Percentiles rank a stretch among this genome's conserved stretches.
These are phyloP conservation scores for Phoenicopterus ruber DNA, from an alignment of 2,113 vertebrate species.

Conservation along the genomic window DNA sequence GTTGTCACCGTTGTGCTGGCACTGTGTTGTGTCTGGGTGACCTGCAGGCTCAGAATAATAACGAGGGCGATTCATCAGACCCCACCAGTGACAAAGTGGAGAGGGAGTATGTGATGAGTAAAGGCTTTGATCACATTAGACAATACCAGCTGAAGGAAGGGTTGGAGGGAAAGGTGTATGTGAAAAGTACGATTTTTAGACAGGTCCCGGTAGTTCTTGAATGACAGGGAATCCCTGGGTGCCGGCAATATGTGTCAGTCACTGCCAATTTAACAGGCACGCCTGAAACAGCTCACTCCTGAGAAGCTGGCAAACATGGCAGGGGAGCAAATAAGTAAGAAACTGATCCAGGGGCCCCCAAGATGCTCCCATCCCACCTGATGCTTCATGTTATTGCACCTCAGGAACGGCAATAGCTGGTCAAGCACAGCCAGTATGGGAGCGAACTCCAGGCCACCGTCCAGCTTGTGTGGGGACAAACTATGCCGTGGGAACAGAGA, in stretches of 20 bases:
- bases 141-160: neutral
- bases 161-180: neutral
- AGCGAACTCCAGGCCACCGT: neutral
- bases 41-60: slow-evolving; percentile 55
- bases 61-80: slow-evolving; percentile 13
- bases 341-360: neutral
- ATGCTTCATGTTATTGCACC: neutral
- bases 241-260: slow-evolving; percentile 44
- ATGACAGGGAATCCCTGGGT: slow-evolving; percentile 40
- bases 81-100: slow-evolving; percentile 15
- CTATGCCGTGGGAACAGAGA: neutral
- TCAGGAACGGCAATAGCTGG: neutral
- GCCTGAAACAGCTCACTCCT: slow-evolving; percentile 22
- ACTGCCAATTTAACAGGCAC: slow-evolving; percentile 3
- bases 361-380: neutral
- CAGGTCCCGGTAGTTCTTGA: neutral
- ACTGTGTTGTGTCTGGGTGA: slow-evolving; percentile 34
- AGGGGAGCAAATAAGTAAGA: neutral
- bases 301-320: neutral
- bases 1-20: slow-evolving; percentile 36
- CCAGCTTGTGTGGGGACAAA: neutral
- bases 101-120: slow-evolving; percentile 3
- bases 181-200: neutral
- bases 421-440: rapidly evolving
- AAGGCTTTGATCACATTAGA: slow-evolving; percentile 55